Evolutionary conservation across 30 jellyfish, hydroid and myxozoan genomes (phyloP).

Genomic region (Aurelia coerulea): DNA sequence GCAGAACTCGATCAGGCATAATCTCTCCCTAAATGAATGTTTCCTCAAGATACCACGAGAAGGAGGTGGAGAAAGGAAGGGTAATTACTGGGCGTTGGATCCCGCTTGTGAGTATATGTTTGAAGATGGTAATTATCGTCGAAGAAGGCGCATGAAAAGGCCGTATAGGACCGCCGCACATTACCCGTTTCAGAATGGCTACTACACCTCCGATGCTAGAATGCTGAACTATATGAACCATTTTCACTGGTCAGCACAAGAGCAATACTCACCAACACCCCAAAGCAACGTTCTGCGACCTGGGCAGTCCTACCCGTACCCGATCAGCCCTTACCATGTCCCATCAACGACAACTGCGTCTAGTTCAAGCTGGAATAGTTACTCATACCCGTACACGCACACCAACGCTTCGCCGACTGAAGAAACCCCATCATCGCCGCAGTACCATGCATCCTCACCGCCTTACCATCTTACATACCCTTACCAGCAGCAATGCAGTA

Average conservation of each 20-base stretch:
- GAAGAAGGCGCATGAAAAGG: constrained; percentile 96
- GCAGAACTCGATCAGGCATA: constrained; percentile 98
- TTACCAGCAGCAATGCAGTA: constrained; percentile 1
- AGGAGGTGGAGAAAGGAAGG: constrained; percentile 97
- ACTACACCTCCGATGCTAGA: constrained; percentile 63
- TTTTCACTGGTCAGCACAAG: constrained; percentile 1
- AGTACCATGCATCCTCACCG: not conserved
- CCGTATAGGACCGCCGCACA: constrained; percentile 84
- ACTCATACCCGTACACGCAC: not conserved
- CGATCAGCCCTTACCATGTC: not conserved
- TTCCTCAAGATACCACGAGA: constrained; percentile 94
- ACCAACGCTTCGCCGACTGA: not conserved
- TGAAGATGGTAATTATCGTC: constrained; percentile 96
- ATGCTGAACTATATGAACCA: constrained; percentile 26
- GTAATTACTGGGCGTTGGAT: constrained; percentile 96
- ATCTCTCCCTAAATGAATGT: constrained; percentile 92
- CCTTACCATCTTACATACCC: not conserved
- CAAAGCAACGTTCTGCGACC: not conserved
- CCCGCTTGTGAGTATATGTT: constrained; percentile 99
- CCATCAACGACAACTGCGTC: not conserved
- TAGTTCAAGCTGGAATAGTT: not conserved
- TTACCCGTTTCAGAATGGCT: constrained; percentile 76
- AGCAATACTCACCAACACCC: not conserved
- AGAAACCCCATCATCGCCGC: not conserved
- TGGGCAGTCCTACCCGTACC: not conserved